Conservation (phyloP, 2,888 invertebrate genomes). For the Chouioia cunea region DNA sequence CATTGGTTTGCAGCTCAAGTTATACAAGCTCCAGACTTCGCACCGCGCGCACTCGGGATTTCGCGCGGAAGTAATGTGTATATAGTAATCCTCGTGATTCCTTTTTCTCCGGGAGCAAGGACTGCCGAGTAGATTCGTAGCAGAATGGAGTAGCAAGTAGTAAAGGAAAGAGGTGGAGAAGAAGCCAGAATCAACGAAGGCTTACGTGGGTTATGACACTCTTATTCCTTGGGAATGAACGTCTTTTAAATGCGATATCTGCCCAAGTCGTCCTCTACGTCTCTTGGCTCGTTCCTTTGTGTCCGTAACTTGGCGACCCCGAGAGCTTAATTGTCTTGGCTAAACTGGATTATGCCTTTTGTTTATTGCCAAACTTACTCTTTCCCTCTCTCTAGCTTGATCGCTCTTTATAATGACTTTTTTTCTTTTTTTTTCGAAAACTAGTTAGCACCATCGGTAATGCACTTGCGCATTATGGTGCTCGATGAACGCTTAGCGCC, state of each 20-base stretch:
- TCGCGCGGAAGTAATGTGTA: slow-evolving; percentile 64
- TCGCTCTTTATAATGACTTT: too few species aligned
- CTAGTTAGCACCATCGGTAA: too few species aligned
- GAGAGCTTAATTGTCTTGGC: too few species aligned
- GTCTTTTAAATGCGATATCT: slow-evolving; percentile 44
- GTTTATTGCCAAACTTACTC: slow-evolving; percentile 3
- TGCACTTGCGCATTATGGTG: too few species aligned
- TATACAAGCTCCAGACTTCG: too few species aligned
- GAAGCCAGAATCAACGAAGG: slow-evolving; percentile 56
- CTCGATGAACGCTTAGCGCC: too few species aligned
- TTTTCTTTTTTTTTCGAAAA: too few species aligned
- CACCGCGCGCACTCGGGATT: slow-evolving; percentile 52
- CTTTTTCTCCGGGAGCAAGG: slow-evolving; percentile 53
- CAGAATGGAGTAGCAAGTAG: too few species aligned
- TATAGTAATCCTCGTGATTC: slow-evolving; percentile 64
- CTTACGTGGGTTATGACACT: slow-evolving; percentile 64
- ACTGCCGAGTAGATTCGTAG: slow-evolving; percentile 46
- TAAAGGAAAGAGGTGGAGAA: too few species aligned
- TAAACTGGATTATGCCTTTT: slow-evolving; percentile 28
- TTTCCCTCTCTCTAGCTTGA: not conserved
- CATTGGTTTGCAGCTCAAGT: slow-evolving; percentile 45
- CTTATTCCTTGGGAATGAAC: slow-evolving; percentile 40
- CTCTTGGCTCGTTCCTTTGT: slow-evolving; percentile 45
- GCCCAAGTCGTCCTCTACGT: slow-evolving; percentile 21
- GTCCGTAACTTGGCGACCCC: slow-evolving; percentile 36